Percentiles rank a stretch among this genome's conserved stretches.
These are phyloP conservation scores for Galago senegalensis DNA, from an alignment of 2,797 vertebrate genomes.

Conservation along the genomic window DNA sequence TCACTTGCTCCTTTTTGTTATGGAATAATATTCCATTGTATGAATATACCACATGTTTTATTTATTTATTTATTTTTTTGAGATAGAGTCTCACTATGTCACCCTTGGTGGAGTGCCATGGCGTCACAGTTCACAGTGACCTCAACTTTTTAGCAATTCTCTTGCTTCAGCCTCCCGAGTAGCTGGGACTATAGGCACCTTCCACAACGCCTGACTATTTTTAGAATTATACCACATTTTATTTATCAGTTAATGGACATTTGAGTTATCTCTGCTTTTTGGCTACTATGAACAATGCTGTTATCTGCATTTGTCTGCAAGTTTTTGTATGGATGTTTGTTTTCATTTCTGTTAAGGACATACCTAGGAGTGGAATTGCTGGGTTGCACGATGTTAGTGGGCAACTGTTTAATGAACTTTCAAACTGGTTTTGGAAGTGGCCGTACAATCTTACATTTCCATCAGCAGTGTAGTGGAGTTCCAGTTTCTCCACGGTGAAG, in stretches of 20 bases:
- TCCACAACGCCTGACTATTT: too few relatives aligned
- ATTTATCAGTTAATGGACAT: background rate
- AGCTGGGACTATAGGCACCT: too few relatives aligned
- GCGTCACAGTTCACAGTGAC: too few relatives aligned
- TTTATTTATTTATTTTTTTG: background rate
- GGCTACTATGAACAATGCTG: background rate
- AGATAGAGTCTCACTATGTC: too few relatives aligned
- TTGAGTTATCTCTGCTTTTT: background rate
- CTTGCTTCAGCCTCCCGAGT: too few relatives aligned
- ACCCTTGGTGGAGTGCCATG: too few relatives aligned
- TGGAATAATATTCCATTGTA: background rate
- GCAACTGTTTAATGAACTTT: background rate
- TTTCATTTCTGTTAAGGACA: background rate
- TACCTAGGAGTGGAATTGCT: background rate
- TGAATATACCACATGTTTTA: background rate
- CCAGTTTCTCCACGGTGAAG: too few relatives aligned
- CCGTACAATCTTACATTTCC: background rate
- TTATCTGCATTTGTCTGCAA: background rate
- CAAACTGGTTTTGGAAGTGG: background rate
- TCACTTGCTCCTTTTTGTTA: background rate
- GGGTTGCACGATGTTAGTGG: background rate
- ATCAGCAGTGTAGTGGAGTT: background rate
- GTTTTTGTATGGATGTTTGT: background rate
- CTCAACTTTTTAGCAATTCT: too few relatives aligned
- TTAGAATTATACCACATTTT: background rate